phyloP scores from a whole-genome alignment of 1,140 invertebrate species.

The Eriocheir sinensis region DNA sequence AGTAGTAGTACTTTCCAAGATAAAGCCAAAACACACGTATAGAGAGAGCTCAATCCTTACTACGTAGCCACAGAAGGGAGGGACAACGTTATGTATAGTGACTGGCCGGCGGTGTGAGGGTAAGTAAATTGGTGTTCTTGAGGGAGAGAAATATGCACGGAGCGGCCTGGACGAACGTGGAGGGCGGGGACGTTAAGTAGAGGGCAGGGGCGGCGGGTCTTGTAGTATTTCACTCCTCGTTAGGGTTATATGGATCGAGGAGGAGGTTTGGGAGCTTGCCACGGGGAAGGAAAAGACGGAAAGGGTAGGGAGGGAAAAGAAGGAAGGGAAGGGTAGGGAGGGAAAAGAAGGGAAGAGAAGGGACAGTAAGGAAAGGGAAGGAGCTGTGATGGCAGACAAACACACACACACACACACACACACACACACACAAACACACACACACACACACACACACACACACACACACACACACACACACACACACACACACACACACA shows the following conservation, averaged over 20 bases:
- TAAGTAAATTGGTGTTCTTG: not conserved
- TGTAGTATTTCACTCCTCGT: conserved; percentile 15
- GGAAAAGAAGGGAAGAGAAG: too few species aligned
- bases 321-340: not conserved
- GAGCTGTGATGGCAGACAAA: not conserved
- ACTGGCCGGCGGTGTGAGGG: not conserved
- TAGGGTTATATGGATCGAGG: conserved; percentile 15
- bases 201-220: not conserved
- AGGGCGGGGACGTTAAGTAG: not conserved
- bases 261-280: not conserved
- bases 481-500: not conserved
- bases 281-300: not conserved
- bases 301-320: not conserved
- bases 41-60: too few species aligned
- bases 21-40: too few species aligned
- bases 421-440: not conserved
- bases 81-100: not conserved
- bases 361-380: too few species aligned
- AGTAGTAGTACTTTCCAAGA: too few species aligned
- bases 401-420: not conserved
- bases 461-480: too few species aligned
- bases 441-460: too few species aligned
- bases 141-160: conserved; percentile 4
- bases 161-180: not conserved
- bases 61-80: not conserved